phyloP scores from a whole-genome alignment of 2,797 vertebrate genomes.

The Premnoplex brunnescens region DNA sequence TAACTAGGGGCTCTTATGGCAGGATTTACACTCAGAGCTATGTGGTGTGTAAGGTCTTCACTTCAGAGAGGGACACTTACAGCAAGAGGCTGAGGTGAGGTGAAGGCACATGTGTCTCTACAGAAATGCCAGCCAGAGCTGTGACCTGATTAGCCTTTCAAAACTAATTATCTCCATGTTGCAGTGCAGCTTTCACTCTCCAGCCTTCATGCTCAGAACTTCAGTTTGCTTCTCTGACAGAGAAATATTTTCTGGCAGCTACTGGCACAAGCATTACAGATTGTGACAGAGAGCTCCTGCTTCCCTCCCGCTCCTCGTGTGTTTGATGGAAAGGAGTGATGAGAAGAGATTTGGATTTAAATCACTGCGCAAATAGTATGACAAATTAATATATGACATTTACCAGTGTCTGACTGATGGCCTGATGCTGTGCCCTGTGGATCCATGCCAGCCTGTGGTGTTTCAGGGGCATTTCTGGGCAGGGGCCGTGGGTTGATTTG shows the following conservation, averaged over 20 bases:
- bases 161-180: slow-evolving; percentile 2
- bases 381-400: slow-evolving; percentile 20
- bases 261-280: background rate
- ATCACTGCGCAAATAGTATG: slow-evolving; percentile 4
- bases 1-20: background rate
- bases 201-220: background rate
- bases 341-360: background rate
- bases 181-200: slow-evolving; percentile 10
- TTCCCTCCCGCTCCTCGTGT: background rate
- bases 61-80: background rate
- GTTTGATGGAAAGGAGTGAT: background rate
- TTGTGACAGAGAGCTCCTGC: slow-evolving; percentile 32
- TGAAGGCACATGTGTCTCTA: background rate
- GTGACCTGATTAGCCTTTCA: slow-evolving; percentile 39
- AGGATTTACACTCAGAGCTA: background rate
- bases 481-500: background rate
- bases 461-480: background rate
- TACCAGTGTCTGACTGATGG: background rate
- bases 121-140: background rate
- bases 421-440: background rate
- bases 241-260: slow-evolving; percentile 35
- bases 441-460: accelerated
- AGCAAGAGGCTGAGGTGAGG: background rate
- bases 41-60: accelerated
- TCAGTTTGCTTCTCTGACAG: slow-evolving; percentile 3